phyloP scores from a whole-genome alignment of 1,140 invertebrate genomes.

The Trachymyrmex septentrionalis region DNA sequence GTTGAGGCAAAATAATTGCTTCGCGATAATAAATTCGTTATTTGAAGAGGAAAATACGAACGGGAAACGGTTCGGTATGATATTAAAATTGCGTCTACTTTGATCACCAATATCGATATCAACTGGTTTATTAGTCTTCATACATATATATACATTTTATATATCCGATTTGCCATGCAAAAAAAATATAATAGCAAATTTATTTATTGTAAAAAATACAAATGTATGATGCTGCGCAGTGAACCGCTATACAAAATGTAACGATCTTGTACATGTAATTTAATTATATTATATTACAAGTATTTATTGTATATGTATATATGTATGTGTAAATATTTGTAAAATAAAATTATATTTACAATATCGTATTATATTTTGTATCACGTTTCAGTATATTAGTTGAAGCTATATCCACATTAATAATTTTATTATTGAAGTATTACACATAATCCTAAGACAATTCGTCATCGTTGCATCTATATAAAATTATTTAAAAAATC shows the following conservation, averaged over 20 bases:
- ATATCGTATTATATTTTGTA: neutral
- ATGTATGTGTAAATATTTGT: neutral
- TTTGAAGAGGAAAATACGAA: slow-evolving; percentile 9
- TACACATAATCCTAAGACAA: neutral
- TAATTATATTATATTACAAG: slow-evolving; percentile 21
- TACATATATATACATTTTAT: slow-evolving; percentile 4
- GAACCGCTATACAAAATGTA: neutral
- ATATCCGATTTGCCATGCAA: neutral
- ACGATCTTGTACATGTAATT: slow-evolving; percentile 2
- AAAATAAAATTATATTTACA: neutral
- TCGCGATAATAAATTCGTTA: slow-evolving; percentile 38
- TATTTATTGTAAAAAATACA: slow-evolving; percentile 29
- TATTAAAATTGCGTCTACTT: slow-evolving; percentile 46
- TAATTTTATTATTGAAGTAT: neutral
- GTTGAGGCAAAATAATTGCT: slow-evolving; percentile 42
- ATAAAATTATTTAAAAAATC: neutral
- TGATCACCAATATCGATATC: slow-evolving; percentile 22
- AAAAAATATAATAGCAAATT: slow-evolving; percentile 30
- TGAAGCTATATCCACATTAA: neutral
- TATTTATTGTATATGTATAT: neutral
- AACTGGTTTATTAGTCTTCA: slow-evolving; percentile 39
- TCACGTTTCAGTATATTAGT: neutral
- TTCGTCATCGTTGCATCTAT: neutral
- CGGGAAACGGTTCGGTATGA: slow-evolving; percentile 15
- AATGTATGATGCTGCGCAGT: neutral